Evolutionary conservation across 2,888 invertebrate genomes (phyloP), one percentile per base, ranked within the genome.

Genomic region (Hemicrepidius hirtus): DNA sequence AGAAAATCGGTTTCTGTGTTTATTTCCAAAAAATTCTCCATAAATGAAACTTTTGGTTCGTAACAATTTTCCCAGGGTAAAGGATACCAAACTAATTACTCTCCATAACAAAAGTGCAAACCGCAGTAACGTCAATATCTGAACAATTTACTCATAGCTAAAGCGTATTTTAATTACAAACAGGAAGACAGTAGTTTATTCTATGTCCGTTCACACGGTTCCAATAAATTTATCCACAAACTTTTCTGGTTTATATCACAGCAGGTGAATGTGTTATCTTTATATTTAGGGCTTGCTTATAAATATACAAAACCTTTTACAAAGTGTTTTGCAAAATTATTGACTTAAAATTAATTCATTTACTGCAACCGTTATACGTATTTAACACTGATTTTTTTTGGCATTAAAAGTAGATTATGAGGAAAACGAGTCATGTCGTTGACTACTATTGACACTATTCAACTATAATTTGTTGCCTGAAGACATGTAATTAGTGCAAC

Each of bases 401-500:
- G 24, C 3, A 37, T 13, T 10, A 16, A 57, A 57, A 37, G 16
- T 53, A 9, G 53, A 53, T 2, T 28, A 53, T 28, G 40, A n/a
- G 20, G 57, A 37, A 57, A 57, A 57, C 37, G 37, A 57, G 20
- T 57, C 57, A 57, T 37, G 62, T 32, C 10, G 18, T 24, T 28
- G 62, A 63, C 62, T 63, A 63, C 46, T 63, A 63, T 63, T 63
- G 62, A 63, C 46, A 46, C 62, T 24, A 28, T 63, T 46, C 32
- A 32, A 20, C 46, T 32, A 12, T 46, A 63, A 63, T 63, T 46
- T 46, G 46, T 63, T 63, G 62, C 41, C 41, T 63, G n/a, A 1
- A 63, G 44, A 32, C 62, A 46, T 37, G 57, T 40, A 37, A 57
- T 57, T 63, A 46, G 28, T 16, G 40, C 62, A 18, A n/a, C 9